Evolutionary conservation across 2,113 vertebrate species (phyloP).

Genomic region (Caranx ignobilis): DNA sequence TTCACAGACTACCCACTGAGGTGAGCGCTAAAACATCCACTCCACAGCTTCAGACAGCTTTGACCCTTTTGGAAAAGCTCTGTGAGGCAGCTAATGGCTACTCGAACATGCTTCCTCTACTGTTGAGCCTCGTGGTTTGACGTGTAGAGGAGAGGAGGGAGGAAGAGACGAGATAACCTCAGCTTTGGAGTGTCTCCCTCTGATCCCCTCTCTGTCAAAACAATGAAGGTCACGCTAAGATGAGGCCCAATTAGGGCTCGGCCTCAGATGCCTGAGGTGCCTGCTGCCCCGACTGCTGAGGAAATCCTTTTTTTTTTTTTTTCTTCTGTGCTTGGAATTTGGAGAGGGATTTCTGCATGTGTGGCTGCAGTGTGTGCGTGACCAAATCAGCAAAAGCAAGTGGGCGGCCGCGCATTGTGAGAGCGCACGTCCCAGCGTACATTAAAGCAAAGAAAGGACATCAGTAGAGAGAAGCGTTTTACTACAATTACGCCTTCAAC

Average conservation of each 20-base stretch:
- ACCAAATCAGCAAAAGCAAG: slow-evolving; percentile 11
- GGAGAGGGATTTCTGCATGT: slow-evolving; percentile 10
- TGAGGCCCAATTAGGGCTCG: slow-evolving; percentile 73
- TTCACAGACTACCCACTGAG: slow-evolving; percentile 16
- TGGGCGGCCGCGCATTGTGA: slow-evolving; percentile 3
- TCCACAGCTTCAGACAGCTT: slow-evolving; percentile 40
- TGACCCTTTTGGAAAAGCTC: slow-evolving; percentile 60
- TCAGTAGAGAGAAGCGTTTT: slow-evolving; percentile 9
- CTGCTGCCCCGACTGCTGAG: slow-evolving; percentile 30
- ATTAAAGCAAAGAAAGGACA: slow-evolving; percentile 34
- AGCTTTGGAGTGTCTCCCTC: slow-evolving; percentile 56
- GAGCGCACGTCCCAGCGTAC: slow-evolving; percentile 5
- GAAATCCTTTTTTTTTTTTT: slow-evolving; percentile 22
- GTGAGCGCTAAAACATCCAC: slow-evolving; percentile 49
- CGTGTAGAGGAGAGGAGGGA: slow-evolving; percentile 16
- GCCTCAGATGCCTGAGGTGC: slow-evolving; percentile 48
- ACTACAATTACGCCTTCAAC: slow-evolving; percentile 14
- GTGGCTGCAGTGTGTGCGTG: not conserved
- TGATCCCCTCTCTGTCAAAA: slow-evolving; percentile 73
- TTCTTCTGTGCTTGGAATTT: slow-evolving; percentile 9
- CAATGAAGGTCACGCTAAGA: slow-evolving; percentile 78
- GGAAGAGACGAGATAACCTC: slow-evolving; percentile 41
- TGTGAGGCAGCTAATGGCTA: slow-evolving; percentile 66
- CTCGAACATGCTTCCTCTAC: slow-evolving; percentile 42
- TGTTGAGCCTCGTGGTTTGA: slow-evolving; percentile 46